Percentiles rank a stretch among this genome's conserved stretches.
phyloP scores from a whole-genome alignment of 2,797 vertebrate genomes.

The Mus minutoides region DNA sequence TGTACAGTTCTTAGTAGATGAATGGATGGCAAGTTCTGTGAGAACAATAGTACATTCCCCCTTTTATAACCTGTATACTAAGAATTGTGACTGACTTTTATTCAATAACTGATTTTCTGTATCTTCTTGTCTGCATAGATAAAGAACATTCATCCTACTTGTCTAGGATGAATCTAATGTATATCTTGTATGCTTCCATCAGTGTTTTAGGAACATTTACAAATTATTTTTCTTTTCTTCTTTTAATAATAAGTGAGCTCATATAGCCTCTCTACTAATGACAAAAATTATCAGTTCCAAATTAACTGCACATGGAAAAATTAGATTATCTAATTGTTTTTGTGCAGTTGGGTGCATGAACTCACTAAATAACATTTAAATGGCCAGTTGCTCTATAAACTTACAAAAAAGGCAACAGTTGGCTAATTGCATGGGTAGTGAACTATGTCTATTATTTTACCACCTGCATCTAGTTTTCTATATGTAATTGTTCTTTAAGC shows the following conservation, averaged over 20 bases:
- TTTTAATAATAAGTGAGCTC: constrained; percentile 43
- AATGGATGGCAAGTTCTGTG: not conserved
- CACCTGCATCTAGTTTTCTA: constrained; percentile 60
- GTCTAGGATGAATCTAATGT: not conserved
- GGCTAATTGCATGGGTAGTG: constrained; percentile 63
- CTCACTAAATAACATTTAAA: constrained; percentile 63
- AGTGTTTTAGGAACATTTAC: constrained; percentile 42
- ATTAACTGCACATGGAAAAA: constrained; percentile 69
- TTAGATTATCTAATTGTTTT: constrained; percentile 48
- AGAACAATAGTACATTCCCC: not conserved
- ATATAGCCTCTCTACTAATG: constrained; percentile 52
- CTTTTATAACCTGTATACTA: not conserved
- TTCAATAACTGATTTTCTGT: not conserved
- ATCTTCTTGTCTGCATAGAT: not conserved
- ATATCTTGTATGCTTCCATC: not conserved
- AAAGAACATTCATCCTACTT: not conserved
- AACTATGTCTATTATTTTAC: constrained; percentile 64
- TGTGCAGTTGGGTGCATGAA: constrained; percentile 41
- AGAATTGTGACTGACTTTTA: not conserved
- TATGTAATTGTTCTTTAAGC: constrained; percentile 62
- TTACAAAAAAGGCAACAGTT: constrained; percentile 54
- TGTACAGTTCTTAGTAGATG: not conserved
- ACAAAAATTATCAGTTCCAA: constrained; percentile 56
- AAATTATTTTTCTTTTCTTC: constrained; percentile 60
- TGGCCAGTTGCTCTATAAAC: constrained; percentile 62